A percentile compares a stretch with the other conserved stretches of the same genome.
Conservation (phyloP, 2,113 vertebrate species). For the Trichechus manatus region DNA sequence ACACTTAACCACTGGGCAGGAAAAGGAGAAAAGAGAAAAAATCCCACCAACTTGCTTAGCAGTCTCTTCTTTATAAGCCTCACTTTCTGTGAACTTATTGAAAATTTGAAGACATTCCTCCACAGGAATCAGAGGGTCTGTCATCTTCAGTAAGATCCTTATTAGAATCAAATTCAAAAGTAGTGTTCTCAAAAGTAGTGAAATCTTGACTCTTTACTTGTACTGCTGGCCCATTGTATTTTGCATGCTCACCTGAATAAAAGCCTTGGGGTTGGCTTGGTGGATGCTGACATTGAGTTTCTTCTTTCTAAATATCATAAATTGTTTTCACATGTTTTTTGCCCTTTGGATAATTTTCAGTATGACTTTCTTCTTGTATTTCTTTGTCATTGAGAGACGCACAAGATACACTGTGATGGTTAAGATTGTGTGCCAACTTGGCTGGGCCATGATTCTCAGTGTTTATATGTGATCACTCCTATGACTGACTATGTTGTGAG, state of each 20-base stretch:
- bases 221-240: neutral
- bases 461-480: no score
- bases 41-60: constrained; percentile 66
- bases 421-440: no score
- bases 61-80: neutral
- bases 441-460: no score
- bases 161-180: neutral
- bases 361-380: neutral
- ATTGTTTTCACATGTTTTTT: neutral
- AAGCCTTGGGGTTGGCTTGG: neutral
- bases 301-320: neutral
- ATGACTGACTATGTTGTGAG: no score
- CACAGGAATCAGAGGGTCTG: constrained; percentile 31
- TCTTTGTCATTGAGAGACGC: neutral
- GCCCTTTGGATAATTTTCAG: neutral
- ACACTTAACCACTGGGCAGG: neutral
- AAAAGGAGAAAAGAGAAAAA: neutral
- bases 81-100: constrained; percentile 74
- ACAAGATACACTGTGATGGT: neutral
- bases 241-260: neutral
- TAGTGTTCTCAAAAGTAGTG: neutral
- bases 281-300: neutral
- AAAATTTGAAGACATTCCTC: constrained; percentile 91
- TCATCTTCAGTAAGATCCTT: no score
- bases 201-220: neutral